Conservation (phyloP, 2,888 invertebrate species). For the Aproaerema taeniolella region DNA sequence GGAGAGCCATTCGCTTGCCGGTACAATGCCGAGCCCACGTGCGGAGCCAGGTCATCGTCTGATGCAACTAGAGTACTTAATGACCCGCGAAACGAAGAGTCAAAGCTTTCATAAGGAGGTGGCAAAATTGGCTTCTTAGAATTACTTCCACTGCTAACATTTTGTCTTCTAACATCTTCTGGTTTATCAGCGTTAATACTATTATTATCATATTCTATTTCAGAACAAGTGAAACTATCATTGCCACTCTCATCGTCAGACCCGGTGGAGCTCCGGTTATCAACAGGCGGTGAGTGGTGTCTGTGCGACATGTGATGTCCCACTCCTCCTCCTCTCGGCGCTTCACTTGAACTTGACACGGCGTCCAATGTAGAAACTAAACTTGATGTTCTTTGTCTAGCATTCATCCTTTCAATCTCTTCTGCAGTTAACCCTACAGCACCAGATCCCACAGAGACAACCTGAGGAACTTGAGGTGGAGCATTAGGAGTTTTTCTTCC, state of each 20-base stretch:
- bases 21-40: slow-evolving; percentile 86
- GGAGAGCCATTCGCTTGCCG: slow-evolving; percentile 88
- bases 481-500: slow-evolving; percentile 85
- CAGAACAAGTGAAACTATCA: slow-evolving; percentile 98
- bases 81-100: slow-evolving; percentile 95
- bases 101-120: slow-evolving; percentile 92
- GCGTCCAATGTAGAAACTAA: slow-evolving; percentile 95
- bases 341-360: slow-evolving; percentile 93
- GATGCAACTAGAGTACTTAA: slow-evolving; percentile 95
- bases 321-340: slow-evolving; percentile 81
- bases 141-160: slow-evolving; percentile 70
- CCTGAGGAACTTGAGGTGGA: slow-evolving; percentile 82
- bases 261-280: slow-evolving; percentile 85
- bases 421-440: slow-evolving; percentile 93
- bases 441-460: slow-evolving; percentile 80
- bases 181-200: slow-evolving; percentile 88
- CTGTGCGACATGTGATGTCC: slow-evolving; percentile 84
- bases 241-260: slow-evolving; percentile 96
- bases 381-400: slow-evolving; percentile 91
- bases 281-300: slow-evolving; percentile 84
- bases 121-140: slow-evolving; percentile 83
- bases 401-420: slow-evolving; percentile 93
- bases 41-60: slow-evolving; percentile 92
- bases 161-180: slow-evolving; percentile 78
- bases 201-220: slow-evolving; percentile 97